phyloP scores from a whole-genome alignment of 37 sponge, comb jelly and placozoan species.

The Bolinopsis microptera region DNA sequence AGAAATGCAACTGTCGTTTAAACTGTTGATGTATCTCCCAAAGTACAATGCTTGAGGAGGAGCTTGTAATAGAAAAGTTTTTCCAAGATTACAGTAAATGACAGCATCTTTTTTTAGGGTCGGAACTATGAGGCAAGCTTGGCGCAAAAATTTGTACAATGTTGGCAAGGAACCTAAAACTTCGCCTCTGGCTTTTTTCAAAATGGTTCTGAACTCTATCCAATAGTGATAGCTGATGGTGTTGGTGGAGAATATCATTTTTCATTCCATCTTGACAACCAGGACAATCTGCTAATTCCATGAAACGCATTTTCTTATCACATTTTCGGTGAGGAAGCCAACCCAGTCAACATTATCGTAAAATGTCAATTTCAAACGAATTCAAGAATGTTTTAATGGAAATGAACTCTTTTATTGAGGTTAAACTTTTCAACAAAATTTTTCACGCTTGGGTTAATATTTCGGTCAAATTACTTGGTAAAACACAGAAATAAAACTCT shows the following conservation, averaged over 20 bases:
- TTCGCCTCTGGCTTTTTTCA: constrained; percentile 2
- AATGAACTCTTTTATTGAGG: background rate
- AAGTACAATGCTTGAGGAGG: constrained; percentile 8
- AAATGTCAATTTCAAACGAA: constrained; percentile 8
- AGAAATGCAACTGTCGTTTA: background rate
- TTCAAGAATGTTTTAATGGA: background rate
- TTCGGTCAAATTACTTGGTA: background rate
- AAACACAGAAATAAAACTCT: background rate
- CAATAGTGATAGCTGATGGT: constrained; percentile 16
- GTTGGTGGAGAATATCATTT: constrained; percentile 4
- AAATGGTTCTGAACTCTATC: constrained; percentile 9
- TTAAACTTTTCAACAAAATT: background rate
- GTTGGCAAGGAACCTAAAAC: background rate
- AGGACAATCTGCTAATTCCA: background rate
- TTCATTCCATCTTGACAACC: constrained; percentile 8
- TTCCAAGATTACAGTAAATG: background rate
- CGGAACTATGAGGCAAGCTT: constrained; percentile 9
- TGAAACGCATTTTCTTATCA: background rate
- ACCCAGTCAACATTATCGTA: constrained; percentile 20
- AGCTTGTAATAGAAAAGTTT: background rate
- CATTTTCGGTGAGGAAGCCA: background rate
- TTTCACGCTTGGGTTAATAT: background rate
- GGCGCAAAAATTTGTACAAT: background rate
- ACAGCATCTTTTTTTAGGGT: background rate
- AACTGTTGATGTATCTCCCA: background rate